Percentiles rank a stretch among this genome's conserved stretches.
These are phyloP conservation scores for sheep (Ovis aries) DNA, from an alignment of 2,113 vertebrate species.

Conservation along the genomic window DNA sequence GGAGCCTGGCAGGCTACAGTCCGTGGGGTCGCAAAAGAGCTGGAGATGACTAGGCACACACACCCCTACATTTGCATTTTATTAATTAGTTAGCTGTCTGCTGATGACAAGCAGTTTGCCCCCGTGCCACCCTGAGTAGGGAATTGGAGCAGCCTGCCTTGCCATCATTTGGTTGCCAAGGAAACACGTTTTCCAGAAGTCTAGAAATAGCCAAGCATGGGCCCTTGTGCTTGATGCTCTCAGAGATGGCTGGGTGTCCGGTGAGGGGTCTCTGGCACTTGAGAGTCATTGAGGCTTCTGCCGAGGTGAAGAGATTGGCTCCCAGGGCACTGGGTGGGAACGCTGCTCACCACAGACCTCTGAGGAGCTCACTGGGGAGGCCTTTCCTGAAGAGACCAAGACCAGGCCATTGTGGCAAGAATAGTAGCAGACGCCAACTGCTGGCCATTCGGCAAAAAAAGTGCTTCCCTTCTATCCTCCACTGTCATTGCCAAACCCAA, in stretches of 20 bases:
- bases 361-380: not conserved
- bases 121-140: not conserved
- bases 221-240: not conserved
- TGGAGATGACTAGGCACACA: not conserved
- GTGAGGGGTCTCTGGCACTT: not conserved
- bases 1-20: not conserved
- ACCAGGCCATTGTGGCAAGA: too few species aligned
- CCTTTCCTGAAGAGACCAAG: not conserved
- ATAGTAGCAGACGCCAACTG: not conserved
- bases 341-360: not conserved
- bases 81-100: not conserved
- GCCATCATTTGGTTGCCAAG: not conserved
- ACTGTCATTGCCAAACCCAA: not conserved
- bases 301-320: not conserved
- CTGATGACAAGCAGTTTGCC: not conserved
- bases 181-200: not conserved
- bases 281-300: not conserved
- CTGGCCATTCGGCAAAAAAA: not conserved
- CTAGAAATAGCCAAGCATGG: not conserved
- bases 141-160: not conserved
- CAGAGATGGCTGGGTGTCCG: not conserved
- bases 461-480: not conserved
- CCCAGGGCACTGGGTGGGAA: not conserved
- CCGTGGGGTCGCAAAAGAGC: rapidly evolving
- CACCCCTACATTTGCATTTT: not conserved